A percentile compares a stretch with the other conserved stretches of the same genome.
phyloP scores from a whole-genome alignment of 2,888 invertebrate species.

The Tupiocoris notatus region DNA sequence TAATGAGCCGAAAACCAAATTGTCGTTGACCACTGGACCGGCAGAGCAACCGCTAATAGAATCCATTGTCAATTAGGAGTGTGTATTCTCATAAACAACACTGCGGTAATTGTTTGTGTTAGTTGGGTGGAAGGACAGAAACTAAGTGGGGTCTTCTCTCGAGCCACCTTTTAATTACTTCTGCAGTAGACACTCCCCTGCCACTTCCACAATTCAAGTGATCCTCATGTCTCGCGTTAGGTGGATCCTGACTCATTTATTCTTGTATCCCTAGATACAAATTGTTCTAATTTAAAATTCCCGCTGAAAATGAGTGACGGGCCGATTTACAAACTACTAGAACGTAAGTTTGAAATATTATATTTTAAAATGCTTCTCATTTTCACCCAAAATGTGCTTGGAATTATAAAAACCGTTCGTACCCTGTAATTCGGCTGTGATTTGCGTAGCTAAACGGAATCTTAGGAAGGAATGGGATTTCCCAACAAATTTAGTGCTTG shows the following conservation, averaged over 20 bases:
- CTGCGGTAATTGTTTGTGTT: not conserved
- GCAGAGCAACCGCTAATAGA: not conserved
- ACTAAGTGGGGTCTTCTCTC: not conserved
- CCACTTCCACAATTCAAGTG: too few relatives aligned
- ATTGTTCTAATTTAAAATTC: too few relatives aligned
- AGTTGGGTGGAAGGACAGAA: not conserved
- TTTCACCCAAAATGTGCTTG: too few relatives aligned
- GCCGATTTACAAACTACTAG: too few relatives aligned
- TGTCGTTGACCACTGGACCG: not conserved
- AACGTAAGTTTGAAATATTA: too few relatives aligned
- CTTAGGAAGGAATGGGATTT: not conserved
- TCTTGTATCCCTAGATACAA: too few relatives aligned
- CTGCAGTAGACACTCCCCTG: not conserved
- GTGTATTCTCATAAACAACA: not conserved
- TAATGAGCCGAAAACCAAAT: not conserved
- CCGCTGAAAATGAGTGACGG: too few relatives aligned
- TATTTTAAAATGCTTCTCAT: too few relatives aligned
- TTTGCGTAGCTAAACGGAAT: not conserved
- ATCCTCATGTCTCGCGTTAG: too few relatives aligned
- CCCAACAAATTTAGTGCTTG: constrained; percentile 22
- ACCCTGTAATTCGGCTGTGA: too few relatives aligned
- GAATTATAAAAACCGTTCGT: too few relatives aligned
- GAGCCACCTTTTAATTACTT: not conserved
- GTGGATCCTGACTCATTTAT: too few relatives aligned
- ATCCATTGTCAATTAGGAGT: not conserved